Evolutionary conservation across 2,113 vertebrate species (phyloP).

Genomic region (Xiphorhynchus elegans): DNA sequence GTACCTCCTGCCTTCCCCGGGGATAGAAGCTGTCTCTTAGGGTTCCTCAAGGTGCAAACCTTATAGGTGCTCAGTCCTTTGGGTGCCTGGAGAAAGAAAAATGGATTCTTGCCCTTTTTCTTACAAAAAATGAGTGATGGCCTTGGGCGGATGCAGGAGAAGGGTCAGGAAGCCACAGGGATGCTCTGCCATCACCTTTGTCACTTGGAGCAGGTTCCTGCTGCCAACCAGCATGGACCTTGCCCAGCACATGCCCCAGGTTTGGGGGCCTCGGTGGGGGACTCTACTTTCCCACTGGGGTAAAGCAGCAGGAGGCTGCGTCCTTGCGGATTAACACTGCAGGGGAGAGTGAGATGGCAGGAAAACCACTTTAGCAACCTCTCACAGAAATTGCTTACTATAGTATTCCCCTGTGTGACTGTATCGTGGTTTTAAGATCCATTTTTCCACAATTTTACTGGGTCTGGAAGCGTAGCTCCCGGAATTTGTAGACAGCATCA

Average conservation of each 20-base stretch:
- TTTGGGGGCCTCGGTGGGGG: accelerated
- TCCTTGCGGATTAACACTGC: background rate
- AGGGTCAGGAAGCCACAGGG: background rate
- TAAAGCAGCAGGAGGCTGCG: accelerated
- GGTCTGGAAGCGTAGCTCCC: background rate
- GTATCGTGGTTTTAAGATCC: background rate
- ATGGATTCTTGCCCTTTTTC: background rate
- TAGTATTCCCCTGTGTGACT: background rate
- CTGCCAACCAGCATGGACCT: background rate
- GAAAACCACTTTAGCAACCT: background rate
- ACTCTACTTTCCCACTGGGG: background rate
- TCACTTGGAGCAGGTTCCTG: background rate
- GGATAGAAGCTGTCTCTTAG: background rate
- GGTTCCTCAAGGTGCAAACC: background rate
- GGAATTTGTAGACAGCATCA: background rate
- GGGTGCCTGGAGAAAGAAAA: background rate
- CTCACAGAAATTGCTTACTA: background rate
- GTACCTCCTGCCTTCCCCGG: accelerated
- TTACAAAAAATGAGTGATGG: background rate
- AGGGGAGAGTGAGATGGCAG: background rate
- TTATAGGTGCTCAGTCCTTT: background rate
- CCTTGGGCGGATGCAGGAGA: background rate
- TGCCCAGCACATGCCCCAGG: background rate
- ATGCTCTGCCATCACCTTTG: background rate
- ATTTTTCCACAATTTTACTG: background rate